These are phyloP conservation scores for Tupiocoris notatus DNA, from an alignment of 2,888 invertebrate genomes.

Conservation along the genomic window DNA sequence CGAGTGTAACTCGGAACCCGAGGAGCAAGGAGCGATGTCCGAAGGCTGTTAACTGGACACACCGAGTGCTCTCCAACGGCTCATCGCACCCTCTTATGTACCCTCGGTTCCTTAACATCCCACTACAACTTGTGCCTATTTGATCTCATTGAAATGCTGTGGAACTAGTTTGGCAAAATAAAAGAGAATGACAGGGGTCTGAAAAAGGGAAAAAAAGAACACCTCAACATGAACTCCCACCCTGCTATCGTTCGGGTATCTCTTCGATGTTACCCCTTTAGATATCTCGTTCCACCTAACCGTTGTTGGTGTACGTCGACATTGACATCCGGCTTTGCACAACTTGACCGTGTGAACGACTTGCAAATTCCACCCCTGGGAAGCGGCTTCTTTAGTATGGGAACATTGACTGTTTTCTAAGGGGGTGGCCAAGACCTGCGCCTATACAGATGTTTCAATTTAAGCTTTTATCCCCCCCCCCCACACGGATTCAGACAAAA, in stretches of 20 bases:
- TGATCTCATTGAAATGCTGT: no score
- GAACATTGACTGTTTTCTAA: not conserved
- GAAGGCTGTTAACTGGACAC: conserved; percentile 15
- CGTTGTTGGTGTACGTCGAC: no score
- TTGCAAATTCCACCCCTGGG: no score
- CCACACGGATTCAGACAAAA: conserved; percentile 3
- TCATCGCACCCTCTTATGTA: conserved; percentile 10
- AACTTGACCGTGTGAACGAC: conserved; percentile 13
- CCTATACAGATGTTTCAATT: conserved; percentile 30
- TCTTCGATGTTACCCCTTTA: conserved; percentile 3
- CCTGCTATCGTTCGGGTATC: not conserved
- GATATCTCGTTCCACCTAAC: not conserved
- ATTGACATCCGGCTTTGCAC: conserved; percentile 26
- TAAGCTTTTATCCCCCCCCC: no score
- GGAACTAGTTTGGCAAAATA: no score
- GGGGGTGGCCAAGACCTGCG: conserved; percentile 1
- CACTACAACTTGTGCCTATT: no score
- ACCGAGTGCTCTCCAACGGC: conserved; percentile 4
- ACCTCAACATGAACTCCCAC: not conserved
- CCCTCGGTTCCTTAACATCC: conserved; percentile 21
- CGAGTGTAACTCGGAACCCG: conserved; percentile 6
- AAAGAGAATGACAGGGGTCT: no score
- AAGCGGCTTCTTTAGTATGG: no score
- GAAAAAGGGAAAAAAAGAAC: conserved; percentile 1
- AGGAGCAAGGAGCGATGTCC: no score